phyloP scores from a whole-genome alignment of 2,113 vertebrate genomes.

The Pyrgilauda ruficollis region DNA sequence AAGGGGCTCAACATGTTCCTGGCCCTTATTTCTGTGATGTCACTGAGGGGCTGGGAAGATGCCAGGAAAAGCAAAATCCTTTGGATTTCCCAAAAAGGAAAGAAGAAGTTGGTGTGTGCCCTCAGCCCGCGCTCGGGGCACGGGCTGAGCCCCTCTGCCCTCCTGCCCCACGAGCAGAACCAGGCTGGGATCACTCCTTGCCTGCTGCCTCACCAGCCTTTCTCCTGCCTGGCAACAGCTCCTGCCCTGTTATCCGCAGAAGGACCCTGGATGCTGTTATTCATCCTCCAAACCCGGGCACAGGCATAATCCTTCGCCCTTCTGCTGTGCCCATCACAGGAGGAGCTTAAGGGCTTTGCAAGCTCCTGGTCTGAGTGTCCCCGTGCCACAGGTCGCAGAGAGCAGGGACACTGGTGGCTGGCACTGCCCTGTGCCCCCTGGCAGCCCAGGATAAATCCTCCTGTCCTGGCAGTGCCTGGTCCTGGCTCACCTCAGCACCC shows the following conservation, averaged over 20 bases:
- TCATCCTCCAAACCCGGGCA: background rate
- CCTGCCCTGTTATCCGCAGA: background rate
- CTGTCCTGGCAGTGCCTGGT: background rate
- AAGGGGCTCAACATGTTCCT: background rate
- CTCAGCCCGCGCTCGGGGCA: fast-evolving
- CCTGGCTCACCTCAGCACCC: background rate
- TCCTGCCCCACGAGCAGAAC: background rate
- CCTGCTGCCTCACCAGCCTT: background rate
- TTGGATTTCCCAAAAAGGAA: background rate
- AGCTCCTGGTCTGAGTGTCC: background rate
- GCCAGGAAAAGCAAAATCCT: slow-evolving; percentile 6
- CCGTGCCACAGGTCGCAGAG: fast-evolving
- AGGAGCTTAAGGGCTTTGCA: slow-evolving; percentile 28
- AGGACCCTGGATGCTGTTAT: background rate
- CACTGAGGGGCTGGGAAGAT: background rate
- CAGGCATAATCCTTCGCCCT: background rate
- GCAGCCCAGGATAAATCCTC: background rate
- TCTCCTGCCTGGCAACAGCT: background rate
- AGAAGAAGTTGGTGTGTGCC: background rate
- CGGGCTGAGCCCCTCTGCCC: background rate
- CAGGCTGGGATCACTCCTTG: background rate
- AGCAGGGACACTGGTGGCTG: background rate
- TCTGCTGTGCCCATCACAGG: background rate
- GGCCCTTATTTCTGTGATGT: background rate
- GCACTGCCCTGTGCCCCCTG: background rate